Percentiles rank a stretch among this genome's conserved stretches.
phyloP scores from a whole-genome alignment of 2,797 vertebrate genomes.

The Peromyscus nudipes region DNA sequence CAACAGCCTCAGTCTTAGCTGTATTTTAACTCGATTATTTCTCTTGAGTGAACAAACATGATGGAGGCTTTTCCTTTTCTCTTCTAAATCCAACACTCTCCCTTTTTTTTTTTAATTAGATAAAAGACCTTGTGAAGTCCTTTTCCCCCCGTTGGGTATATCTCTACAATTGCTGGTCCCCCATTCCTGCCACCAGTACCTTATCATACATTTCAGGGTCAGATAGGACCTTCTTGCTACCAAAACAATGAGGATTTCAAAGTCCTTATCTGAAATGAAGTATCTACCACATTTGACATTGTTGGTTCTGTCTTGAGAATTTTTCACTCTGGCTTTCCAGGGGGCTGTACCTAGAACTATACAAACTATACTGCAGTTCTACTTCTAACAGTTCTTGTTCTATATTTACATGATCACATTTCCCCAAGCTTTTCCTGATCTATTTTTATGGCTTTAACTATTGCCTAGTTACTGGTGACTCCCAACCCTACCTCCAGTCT shows the following conservation, averaged over 20 bases:
- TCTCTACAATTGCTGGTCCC: not conserved
- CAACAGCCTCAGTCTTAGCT: not conserved
- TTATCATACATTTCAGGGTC: not conserved
- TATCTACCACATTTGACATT: not conserved
- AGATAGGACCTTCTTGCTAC: not conserved
- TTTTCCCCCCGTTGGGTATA: not conserved
- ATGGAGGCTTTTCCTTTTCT: not conserved
- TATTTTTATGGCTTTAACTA: conserved; percentile 44
- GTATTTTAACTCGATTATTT: not conserved
- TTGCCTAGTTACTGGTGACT: conserved; percentile 23
- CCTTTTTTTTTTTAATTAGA: not conserved
- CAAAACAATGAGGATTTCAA: not conserved
- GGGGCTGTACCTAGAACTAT: no score
- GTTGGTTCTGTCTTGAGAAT: not conserved
- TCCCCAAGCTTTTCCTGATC: not conserved
- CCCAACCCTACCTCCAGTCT: conserved; percentile 10
- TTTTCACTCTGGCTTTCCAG: not conserved
- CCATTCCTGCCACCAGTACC: not conserved
- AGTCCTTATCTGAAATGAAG: not conserved
- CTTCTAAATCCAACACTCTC: not conserved
- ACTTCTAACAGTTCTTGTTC: not conserved
- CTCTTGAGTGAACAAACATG: not conserved
- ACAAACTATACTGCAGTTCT: not conserved
- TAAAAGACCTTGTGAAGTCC: not conserved
- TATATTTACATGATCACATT: not conserved